Evolutionary conservation across 2,113 vertebrate genomes (phyloP).

Genomic region (Apaloderma vittatum): DNA sequence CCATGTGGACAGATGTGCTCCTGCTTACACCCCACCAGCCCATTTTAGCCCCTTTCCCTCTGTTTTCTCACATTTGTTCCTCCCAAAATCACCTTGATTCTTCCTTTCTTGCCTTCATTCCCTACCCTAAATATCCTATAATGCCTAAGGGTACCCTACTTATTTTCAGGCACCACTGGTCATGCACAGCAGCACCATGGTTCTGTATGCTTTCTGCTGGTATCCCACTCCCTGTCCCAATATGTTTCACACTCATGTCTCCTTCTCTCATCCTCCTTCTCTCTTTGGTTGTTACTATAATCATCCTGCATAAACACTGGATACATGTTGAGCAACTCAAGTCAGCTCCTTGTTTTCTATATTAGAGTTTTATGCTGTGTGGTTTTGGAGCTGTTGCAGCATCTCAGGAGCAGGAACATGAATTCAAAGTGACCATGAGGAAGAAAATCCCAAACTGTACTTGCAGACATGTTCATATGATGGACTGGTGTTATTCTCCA

Average conservation of each 20-base stretch:
- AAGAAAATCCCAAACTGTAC: neutral
- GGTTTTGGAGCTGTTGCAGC: neutral
- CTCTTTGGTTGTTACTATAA: neutral
- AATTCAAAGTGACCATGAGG: neutral
- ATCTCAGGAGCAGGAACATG: neutral
- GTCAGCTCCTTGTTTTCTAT: neutral
- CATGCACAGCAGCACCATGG: fast-evolving
- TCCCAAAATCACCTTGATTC: neutral
- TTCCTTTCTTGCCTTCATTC: neutral
- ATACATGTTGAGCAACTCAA: neutral
- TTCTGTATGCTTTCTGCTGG: neutral
- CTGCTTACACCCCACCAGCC: fast-evolving
- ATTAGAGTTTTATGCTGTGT: neutral
- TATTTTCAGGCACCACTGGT: neutral
- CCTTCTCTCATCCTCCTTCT: neutral
- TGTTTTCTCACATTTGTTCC: neutral
- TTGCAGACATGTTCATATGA: neutral
- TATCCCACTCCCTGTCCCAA: fast-evolving
- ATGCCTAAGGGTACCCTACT: fast-evolving
- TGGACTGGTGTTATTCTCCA: neutral
- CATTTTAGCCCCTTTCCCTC: neutral
- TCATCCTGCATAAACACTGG: neutral
- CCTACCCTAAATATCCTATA: fast-evolving
- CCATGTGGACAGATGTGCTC: fast-evolving
- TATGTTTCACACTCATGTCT: fast-evolving